Evolutionary conservation across 2,888 invertebrate species (phyloP).

Genomic region (Globia sparganii): DNA sequence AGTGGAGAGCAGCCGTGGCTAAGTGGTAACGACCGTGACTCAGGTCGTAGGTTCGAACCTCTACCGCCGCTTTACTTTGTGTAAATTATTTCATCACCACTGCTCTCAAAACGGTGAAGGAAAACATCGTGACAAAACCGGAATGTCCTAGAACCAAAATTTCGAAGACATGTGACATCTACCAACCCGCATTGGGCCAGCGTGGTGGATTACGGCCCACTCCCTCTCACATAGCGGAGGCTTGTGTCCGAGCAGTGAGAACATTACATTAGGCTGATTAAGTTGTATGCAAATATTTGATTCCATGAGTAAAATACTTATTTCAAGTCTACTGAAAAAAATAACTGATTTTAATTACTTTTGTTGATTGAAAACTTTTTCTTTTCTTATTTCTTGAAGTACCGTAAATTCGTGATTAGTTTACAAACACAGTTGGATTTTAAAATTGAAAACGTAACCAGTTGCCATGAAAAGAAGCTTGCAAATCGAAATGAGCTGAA

Average conservation of each 20-base stretch:
- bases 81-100: not conserved
- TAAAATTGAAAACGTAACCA: not conserved
- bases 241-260: not conserved
- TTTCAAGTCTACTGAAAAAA: not conserved
- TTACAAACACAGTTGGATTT: constrained; percentile 10
- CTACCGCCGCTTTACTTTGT: not conserved
- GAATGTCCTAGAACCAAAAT: not conserved
- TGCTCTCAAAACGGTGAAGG: not conserved
- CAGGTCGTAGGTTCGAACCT: not conserved
- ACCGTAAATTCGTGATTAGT: not conserved
- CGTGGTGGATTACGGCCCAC: not conserved
- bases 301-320: not conserved
- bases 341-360: not conserved
- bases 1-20: not conserved
- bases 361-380: constrained; percentile 4
- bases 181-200: not conserved
- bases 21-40: not conserved
- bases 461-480: constrained; percentile 1
- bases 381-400: constrained; percentile 3
- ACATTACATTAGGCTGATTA: not conserved
- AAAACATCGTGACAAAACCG: not conserved
- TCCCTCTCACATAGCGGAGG: not conserved
- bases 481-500: not conserved
- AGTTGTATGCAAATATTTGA: constrained; percentile 3
- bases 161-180: not conserved